These are phyloP conservation scores for Megaleporinus macrocephalus DNA, from an alignment of 2,113 vertebrate genomes.

Conservation along the genomic window DNA sequence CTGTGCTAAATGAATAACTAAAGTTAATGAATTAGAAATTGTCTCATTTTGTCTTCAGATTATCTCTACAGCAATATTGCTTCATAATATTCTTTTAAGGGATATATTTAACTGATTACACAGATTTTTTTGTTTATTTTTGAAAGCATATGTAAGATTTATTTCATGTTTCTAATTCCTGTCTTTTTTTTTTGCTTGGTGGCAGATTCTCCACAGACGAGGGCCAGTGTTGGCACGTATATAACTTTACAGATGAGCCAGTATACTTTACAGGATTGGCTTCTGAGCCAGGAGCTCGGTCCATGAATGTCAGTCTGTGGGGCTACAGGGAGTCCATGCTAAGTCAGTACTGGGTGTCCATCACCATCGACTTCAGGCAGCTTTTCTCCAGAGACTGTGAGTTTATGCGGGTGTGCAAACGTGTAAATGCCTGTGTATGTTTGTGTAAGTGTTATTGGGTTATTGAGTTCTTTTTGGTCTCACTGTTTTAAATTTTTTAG, in stretches of 20 bases:
- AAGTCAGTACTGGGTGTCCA: slow-evolving; percentile 84
- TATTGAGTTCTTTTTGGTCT: background rate
- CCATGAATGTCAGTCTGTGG: slow-evolving; percentile 93
- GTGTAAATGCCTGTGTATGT: background rate
- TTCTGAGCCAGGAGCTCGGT: slow-evolving; percentile 88
- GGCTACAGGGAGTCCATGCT: slow-evolving; percentile 83
- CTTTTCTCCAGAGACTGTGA: slow-evolving; percentile 88
- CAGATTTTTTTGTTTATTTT: background rate
- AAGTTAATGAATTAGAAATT: no score
- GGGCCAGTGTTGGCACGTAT: slow-evolving; percentile 90
- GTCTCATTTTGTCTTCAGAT: no score
- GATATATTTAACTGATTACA: background rate
- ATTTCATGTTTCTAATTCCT: background rate
- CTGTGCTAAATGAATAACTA: no score
- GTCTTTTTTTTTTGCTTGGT: background rate
- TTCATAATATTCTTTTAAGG: no score
- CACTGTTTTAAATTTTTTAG: background rate
- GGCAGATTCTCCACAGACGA: slow-evolving; percentile 92
- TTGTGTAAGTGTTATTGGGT: background rate
- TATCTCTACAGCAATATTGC: no score
- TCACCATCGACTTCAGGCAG: slow-evolving; percentile 89
- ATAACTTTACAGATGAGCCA: slow-evolving; percentile 82
- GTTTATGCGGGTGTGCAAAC: slow-evolving; percentile 23
- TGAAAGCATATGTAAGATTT: background rate
- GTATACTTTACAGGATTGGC: slow-evolving; percentile 90